Evolutionary conservation across 2,888 invertebrate species (phyloP).

Genomic region (Capitulum mitella): DNA sequence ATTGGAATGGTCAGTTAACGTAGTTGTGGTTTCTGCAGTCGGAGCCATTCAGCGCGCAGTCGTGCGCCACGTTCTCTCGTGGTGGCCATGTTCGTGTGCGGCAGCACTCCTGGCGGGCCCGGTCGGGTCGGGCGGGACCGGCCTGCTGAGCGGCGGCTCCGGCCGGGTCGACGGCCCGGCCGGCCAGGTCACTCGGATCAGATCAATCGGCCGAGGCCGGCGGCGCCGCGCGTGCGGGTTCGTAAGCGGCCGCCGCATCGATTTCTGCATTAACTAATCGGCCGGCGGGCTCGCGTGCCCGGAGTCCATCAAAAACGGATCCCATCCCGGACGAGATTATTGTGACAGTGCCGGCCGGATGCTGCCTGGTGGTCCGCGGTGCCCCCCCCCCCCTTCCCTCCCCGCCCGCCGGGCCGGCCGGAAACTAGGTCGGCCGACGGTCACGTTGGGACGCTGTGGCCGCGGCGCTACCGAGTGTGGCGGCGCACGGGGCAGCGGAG

Average conservation of each 20-base stretch:
- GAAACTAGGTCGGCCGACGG: not conserved
- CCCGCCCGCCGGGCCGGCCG: not conserved
- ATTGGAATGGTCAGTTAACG: too few relatives aligned
- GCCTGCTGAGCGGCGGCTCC: too few relatives aligned
- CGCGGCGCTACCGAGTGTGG: too few relatives aligned
- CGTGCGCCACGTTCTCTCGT: too few relatives aligned
- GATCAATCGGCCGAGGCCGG: not conserved
- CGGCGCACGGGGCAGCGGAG: not conserved
- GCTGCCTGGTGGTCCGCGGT: not conserved
- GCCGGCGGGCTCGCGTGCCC: not conserved
- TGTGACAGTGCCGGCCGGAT: not conserved
- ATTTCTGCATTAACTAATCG: not conserved
- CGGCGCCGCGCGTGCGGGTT: not conserved
- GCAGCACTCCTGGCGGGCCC: too few relatives aligned
- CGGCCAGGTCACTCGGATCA: not conserved
- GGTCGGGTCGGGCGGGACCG: too few relatives aligned
- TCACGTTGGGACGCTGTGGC: too few relatives aligned
- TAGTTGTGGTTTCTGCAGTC: too few relatives aligned
- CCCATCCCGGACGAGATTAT: not conserved
- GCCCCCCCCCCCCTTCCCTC: too few relatives aligned
- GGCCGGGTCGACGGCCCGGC: not conserved
- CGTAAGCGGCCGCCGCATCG: not conserved
- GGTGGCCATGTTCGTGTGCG: too few relatives aligned
- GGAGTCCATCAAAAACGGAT: not conserved
- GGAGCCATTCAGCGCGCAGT: too few relatives aligned